Evolutionary conservation across 2,113 vertebrate genomes (phyloP).

Genomic region (Mastomys coucha): DNA sequence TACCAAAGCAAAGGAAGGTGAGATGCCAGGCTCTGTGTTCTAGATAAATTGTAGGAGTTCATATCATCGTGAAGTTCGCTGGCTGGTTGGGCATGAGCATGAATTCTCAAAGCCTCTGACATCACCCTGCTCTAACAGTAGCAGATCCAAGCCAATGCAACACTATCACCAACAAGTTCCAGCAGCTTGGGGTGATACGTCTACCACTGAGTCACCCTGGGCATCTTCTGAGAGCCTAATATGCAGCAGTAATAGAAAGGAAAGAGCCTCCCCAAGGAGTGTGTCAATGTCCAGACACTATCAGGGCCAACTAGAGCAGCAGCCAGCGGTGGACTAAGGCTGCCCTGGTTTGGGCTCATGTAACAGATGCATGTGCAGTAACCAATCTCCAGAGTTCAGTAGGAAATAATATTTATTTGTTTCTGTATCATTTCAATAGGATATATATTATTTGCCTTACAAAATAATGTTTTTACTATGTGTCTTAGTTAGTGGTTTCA

Average conservation of each 20-base stretch:
- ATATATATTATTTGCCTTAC: background rate
- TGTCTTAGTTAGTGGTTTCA: too few species aligned
- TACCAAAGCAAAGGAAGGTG: background rate
- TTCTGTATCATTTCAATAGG: background rate
- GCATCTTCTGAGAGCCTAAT: background rate
- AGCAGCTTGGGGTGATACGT: background rate
- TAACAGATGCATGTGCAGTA: background rate
- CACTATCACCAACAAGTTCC: background rate
- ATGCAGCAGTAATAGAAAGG: background rate
- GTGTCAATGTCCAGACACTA: too few species aligned
- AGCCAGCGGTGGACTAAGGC: background rate
- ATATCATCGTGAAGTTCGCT: background rate
- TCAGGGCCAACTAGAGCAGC: background rate
- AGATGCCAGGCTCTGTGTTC: background rate
- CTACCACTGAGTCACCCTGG: background rate
- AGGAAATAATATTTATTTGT: background rate
- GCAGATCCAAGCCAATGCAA: background rate
- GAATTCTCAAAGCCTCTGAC: too few species aligned
- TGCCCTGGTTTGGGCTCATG: background rate
- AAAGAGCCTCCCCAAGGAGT: background rate
- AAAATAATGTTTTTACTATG: background rate
- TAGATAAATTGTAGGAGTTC: background rate
- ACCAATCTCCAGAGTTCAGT: background rate
- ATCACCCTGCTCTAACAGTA: background rate
- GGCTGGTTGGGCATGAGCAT: background rate